phyloP scores from a whole-genome alignment of 2,888 invertebrate species.

The Catocala fraxini region DNA sequence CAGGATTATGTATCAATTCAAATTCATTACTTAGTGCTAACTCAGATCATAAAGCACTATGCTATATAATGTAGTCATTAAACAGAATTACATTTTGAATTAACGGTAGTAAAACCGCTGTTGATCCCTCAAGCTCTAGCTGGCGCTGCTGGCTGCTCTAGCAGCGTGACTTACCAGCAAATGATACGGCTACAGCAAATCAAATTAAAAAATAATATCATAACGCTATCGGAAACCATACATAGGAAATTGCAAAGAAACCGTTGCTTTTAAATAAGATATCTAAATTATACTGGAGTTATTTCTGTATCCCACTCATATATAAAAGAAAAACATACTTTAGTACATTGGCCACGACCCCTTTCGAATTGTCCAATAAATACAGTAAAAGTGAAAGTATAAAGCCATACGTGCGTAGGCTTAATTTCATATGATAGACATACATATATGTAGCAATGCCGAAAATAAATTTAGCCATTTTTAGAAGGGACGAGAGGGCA shows the following conservation, averaged over 20 bases:
- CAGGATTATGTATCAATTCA: too few species aligned
- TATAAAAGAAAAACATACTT: conserved; percentile 7
- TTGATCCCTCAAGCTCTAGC: too few species aligned
- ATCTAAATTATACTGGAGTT: background rate
- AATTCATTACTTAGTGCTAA: too few species aligned
- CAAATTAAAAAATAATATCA: background rate
- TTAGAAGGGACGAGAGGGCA: too few species aligned
- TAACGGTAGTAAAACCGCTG: too few species aligned
- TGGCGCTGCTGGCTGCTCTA: too few species aligned
- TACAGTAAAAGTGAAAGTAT: background rate
- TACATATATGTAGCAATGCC: background rate
- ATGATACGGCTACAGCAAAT: too few species aligned
- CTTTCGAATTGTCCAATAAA: conserved; percentile 12
- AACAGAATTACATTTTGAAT: too few species aligned
- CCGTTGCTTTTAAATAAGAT: background rate
- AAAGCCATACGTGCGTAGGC: conserved; percentile 1
- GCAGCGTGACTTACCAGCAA: too few species aligned
- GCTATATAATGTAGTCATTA: too few species aligned
- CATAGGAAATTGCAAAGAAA: background rate
- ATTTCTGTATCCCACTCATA: background rate
- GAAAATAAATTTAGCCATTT: too few species aligned
- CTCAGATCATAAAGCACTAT: too few species aligned
- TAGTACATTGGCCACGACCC: conserved; percentile 6
- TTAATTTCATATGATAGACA: background rate
- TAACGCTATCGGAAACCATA: background rate